Conservation (phyloP, 1,140 invertebrate genomes). For the Teleopsis dalmanni region DNA sequence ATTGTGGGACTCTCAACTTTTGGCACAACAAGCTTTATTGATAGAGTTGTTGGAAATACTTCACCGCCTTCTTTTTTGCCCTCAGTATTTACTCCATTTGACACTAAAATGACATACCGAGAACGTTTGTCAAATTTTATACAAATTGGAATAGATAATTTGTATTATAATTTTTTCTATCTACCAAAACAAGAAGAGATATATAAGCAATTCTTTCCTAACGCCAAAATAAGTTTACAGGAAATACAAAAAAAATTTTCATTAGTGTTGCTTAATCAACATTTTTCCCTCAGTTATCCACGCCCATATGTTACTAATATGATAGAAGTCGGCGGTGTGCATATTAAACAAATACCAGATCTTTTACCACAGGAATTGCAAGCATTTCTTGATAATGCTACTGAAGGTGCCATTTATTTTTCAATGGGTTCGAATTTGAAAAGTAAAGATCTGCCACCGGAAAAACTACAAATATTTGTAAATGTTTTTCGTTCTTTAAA, state of each 20-base stretch:
- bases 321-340: conserved; percentile 54
- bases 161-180: conserved; percentile 12
- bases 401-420: conserved; percentile 54
- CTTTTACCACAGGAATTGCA: conserved; percentile 45
- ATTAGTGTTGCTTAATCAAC: conserved; percentile 51
- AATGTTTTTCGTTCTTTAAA: conserved; percentile 51
- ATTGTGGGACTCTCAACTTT: conserved; percentile 34
- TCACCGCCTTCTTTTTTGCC: conserved; percentile 41
- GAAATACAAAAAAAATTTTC: conserved; percentile 42
- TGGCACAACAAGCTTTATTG: conserved; percentile 29
- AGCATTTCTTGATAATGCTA: conserved; percentile 49
- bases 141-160: conserved; percentile 9
- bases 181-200: conserved; percentile 28
- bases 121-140: conserved; percentile 43
- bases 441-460: conserved; percentile 47
- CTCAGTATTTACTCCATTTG: conserved; percentile 23
- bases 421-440: conserved; percentile 56
- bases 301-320: conserved; percentile 49
- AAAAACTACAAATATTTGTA: conserved; percentile 48
- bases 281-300: conserved; percentile 47
- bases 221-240: conserved; percentile 39
- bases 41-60: conserved; percentile 31
- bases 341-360: conserved; percentile 41
- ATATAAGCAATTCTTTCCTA: conserved; percentile 33
- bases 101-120: conserved; percentile 41